Evolutionary conservation across 2,888 invertebrate genomes (phyloP), one percentile per base, ranked within the genome.

Genomic region (Malacosoma neustria): DNA sequence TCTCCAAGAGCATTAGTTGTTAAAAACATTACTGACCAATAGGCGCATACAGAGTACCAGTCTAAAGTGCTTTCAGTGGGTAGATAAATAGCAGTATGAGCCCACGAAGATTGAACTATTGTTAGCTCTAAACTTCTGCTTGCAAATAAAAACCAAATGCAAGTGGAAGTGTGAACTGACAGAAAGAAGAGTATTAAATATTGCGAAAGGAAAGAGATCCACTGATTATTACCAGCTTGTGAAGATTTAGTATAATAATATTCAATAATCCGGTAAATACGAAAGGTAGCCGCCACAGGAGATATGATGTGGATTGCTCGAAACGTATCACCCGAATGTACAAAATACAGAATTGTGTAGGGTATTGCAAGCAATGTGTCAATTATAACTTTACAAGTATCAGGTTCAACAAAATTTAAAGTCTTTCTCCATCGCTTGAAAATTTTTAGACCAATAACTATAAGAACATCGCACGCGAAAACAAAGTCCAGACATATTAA

Each of bases 1-100:
- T 86, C 86, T 3, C 86, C 86, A 13, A 85, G 59, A 14, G 82
- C 73, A 44, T 81, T 81, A 3, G 84, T 81, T 7, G 87, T 82
- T 11, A 87, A 62, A 51, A 72, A 77, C 69, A 80, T 77, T 1
- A 84, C 67, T 3, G 82, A 79, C 76, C 79, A 87, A 54, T 87
- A 87, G 1, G 68, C 61, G 38, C 84, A 82, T n/a, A 81, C 69
- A 36, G 67, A 70, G 41, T 87, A 86, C 85, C 84, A 84, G 46
- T 86, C 81, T 32, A 66, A 54, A 1, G 62, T 72, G 14, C 58
- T 61, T 51, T 80, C 81, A 29, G 74, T 75, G 3, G 80, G 75
- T 38, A 84, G 57, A 43, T 67, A 66, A 34, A 66, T 51, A n/a
- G 73, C 74, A 29, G 68, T 61, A 9, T 66, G 43, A 2, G 84